These are phyloP conservation scores for Oryzaephilus surinamensis DNA, from an alignment of 1,140 invertebrate genomes.

Conservation along the genomic window DNA sequence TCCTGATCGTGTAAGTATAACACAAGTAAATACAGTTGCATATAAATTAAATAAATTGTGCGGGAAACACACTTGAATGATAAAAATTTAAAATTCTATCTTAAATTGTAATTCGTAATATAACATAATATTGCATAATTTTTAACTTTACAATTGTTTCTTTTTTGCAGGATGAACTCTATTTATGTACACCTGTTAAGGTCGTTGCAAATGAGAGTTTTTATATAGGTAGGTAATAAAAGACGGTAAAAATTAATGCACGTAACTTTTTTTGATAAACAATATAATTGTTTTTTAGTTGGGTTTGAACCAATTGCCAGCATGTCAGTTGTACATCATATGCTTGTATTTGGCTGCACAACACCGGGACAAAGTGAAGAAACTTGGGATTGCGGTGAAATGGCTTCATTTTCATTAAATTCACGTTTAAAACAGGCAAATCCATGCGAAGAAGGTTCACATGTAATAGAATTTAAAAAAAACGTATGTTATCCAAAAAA, in stretches of 20 bases:
- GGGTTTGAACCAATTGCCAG: slow-evolving; percentile 90
- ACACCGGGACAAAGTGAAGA: slow-evolving; percentile 56
- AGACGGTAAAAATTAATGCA: background rate
- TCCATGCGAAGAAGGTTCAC: slow-evolving; percentile 60
- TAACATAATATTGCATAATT: slow-evolving; percentile 1
- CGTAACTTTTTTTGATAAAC: slow-evolving; percentile 1
- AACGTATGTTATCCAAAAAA: no score
- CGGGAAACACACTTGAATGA: slow-evolving; percentile 2
- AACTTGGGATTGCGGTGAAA: slow-evolving; percentile 80
- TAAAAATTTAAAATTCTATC: slow-evolving; percentile 1
- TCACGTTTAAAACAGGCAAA: slow-evolving; percentile 42
- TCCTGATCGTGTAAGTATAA: slow-evolving; percentile 48
- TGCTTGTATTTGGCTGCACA: slow-evolving; percentile 88
- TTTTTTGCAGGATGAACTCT: slow-evolving; percentile 62
- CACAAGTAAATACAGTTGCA: slow-evolving; percentile 12
- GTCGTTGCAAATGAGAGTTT: slow-evolving; percentile 57
- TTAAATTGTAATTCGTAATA: no score
- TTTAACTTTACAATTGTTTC: slow-evolving; percentile 1
- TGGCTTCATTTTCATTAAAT: slow-evolving; percentile 46
- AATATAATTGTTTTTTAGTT: slow-evolving; percentile 52
- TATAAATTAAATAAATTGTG: slow-evolving; percentile 7
- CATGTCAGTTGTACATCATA: slow-evolving; percentile 88
- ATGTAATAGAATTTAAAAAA: no score
- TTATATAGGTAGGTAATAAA: slow-evolving; percentile 57
- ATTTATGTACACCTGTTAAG: slow-evolving; percentile 74